These are phyloP conservation scores for Toxotes chatareus DNA, from an alignment of 2,113 vertebrate species.

Conservation along the genomic window DNA sequence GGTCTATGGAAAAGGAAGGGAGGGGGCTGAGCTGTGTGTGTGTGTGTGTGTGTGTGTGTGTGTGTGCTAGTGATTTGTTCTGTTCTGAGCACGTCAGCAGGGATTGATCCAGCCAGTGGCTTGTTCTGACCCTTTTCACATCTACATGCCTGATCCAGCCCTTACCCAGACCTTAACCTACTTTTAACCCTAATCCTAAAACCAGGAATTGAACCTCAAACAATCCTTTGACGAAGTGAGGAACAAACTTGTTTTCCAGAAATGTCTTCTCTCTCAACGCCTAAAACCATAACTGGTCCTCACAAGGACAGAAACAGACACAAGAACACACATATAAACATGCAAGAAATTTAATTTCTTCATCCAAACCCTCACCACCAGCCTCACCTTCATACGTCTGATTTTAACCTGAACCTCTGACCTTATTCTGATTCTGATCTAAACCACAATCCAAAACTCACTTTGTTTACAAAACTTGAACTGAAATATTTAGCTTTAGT, in stretches of 20 bases:
- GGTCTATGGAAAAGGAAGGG: constrained; percentile 46
- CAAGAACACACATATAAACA: neutral
- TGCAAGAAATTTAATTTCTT: neutral
- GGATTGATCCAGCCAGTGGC: constrained; percentile 47
- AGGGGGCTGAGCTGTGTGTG: constrained; percentile 15
- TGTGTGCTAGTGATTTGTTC: constrained; percentile 56
- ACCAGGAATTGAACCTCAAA: neutral
- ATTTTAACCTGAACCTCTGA: neutral
- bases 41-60: constrained; percentile 28
- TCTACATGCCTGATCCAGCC: neutral
- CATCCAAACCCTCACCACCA: too few species aligned
- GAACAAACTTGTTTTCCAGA: neutral
- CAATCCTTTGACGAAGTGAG: neutral
- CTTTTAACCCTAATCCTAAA: neutral
- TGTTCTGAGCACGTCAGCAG: constrained; percentile 45
- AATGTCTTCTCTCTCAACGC: neutral
- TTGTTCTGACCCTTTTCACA: constrained; percentile 1
- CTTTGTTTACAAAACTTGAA: too few species aligned
- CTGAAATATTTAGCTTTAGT: too few species aligned
- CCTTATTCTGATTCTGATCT: too few species aligned
- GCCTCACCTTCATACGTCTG: neutral
- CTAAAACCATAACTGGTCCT: neutral
- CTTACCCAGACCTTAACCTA: neutral
- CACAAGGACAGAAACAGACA: neutral
- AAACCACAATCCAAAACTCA: too few species aligned